Evolutionary conservation across 2,888 invertebrate species (phyloP).

Genomic region (Synergus gifuensis): DNA sequence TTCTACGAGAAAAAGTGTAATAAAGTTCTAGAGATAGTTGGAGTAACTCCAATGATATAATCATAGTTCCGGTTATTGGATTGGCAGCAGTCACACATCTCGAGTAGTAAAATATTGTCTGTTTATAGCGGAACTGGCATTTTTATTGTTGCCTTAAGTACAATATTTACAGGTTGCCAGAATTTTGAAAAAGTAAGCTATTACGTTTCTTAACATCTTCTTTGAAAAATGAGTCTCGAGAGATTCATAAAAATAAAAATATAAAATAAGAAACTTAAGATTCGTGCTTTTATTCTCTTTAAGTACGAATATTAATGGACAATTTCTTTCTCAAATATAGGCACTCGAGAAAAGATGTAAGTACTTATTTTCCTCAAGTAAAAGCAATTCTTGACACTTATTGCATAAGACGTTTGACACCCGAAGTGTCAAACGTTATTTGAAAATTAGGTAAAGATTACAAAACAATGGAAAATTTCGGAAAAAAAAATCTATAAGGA

Average conservation of each 20-base stretch:
- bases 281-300: neutral
- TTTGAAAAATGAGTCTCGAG: slow-evolving; percentile 42
- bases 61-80: slow-evolving; percentile 69
- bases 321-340: slow-evolving; percentile 15
- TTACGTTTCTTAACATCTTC: slow-evolving; percentile 28
- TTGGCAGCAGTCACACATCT: slow-evolving; percentile 60
- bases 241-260: neutral
- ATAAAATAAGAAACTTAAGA: neutral
- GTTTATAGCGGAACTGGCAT: slow-evolving; percentile 59
- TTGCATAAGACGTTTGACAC: neutral
- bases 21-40: slow-evolving; percentile 58
- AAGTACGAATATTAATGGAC: neutral
- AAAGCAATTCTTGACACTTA: neutral
- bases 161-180: slow-evolving; percentile 59
- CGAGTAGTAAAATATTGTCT: slow-evolving; percentile 52
- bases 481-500: neutral
- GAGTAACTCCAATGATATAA: slow-evolving; percentile 69
- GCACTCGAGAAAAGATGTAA: neutral
- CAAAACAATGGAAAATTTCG: neutral
- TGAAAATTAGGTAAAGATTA: neutral
- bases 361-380: slow-evolving; percentile 14
- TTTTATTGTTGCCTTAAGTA: slow-evolving; percentile 54
- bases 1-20: slow-evolving; percentile 13
- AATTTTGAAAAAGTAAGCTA: slow-evolving; percentile 39
- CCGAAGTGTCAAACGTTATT: neutral